Evolutionary conservation across 2,113 vertebrate species (phyloP), one percentile per base, ranked within the genome.

Genomic region (Panthera uncia): DNA sequence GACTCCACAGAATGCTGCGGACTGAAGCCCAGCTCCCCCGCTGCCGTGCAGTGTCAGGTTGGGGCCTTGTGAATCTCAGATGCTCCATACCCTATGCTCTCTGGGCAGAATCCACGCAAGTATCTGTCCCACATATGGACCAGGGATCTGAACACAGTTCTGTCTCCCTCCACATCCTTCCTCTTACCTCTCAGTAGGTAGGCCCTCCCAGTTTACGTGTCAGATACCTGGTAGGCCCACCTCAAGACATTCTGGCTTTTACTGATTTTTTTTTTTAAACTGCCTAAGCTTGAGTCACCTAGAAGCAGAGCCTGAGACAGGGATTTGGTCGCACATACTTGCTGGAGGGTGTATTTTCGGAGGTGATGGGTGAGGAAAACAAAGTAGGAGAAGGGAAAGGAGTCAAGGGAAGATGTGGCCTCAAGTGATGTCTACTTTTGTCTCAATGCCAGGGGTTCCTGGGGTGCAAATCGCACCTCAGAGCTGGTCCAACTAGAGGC

Each of bases 1-100:
- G 38, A 63, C 15, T 12, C 52, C 10, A n/a, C 21, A 48, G 61
- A 18, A 66, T 3, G 7, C 38, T 38, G 18, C 11, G 3, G 15
- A 41, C 50, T 9, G 50, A 52, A n/a, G 33, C 31, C 84, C 29
- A 6, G 3, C 2, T 23, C 7, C 21, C 63, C 11, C 2, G 21
- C 11, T 10, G 23, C n/a, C 36, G 48, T 5, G 8, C 3, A 0
- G 23, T 12, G 9, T 63, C 25, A 21, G 6, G 11, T 18, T 3
- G 2, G 69, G 33, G 52, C n/a, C 55, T 52, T 9, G 66, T 63
- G 29, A 57, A 1, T 48, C 55, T 1, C 5, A 19, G 61, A 25
- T 21, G 21, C n/a, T 13, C 48, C 38, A 1, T 1, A 23, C 6
- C 7, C 41, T 73, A 3, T n/a, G 79, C 36, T 65, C 0, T 86